A percentile compares a stretch with the other conserved stretches of the same genome.
Evolutionary conservation across 2,888 invertebrate species (phyloP).

Genomic region (Leuctra nigra): DNA sequence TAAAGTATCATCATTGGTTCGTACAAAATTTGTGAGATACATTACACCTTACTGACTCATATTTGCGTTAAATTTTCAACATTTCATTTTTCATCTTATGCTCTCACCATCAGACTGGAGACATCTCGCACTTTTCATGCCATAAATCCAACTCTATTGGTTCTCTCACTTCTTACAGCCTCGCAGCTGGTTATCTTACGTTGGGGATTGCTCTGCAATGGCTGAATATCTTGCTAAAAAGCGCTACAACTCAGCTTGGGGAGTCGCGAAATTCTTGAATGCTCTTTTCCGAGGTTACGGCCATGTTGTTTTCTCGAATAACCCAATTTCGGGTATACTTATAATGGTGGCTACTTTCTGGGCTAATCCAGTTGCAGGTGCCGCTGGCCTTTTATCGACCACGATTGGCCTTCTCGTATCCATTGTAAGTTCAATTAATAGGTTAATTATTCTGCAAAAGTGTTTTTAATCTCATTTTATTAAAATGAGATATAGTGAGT

Average conservation of each 20-base stretch:
- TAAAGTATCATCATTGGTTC: too few species aligned
- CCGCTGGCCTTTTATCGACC: constrained; percentile 35
- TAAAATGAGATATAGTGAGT: too few species aligned
- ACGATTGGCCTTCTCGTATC: constrained; percentile 37
- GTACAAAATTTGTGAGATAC: too few species aligned
- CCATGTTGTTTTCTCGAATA: constrained; percentile 41
- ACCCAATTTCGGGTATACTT: constrained; percentile 41
- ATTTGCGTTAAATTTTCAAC: too few species aligned
- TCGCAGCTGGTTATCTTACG: constrained; percentile 33
- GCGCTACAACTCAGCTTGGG: constrained; percentile 32
- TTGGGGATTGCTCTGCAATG: constrained; percentile 36
- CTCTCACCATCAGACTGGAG: too few species aligned
- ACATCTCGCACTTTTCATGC: too few species aligned
- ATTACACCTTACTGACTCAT: too few species aligned
- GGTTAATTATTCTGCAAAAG: not conserved
- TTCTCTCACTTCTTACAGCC: constrained; percentile 7
- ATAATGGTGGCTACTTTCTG: constrained; percentile 37
- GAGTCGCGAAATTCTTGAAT: constrained; percentile 36
- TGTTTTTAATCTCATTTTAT: not conserved
- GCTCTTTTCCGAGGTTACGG: constrained; percentile 39
- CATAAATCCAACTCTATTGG: too few species aligned
- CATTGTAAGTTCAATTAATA: constrained; percentile 16
- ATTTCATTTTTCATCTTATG: too few species aligned
- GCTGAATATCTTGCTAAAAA: constrained; percentile 34
- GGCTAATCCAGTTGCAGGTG: constrained; percentile 33